Evolutionary conservation across 2,888 invertebrate genomes (phyloP), one percentile per base, ranked within the genome.

Genomic region (Netelia inedita): DNA sequence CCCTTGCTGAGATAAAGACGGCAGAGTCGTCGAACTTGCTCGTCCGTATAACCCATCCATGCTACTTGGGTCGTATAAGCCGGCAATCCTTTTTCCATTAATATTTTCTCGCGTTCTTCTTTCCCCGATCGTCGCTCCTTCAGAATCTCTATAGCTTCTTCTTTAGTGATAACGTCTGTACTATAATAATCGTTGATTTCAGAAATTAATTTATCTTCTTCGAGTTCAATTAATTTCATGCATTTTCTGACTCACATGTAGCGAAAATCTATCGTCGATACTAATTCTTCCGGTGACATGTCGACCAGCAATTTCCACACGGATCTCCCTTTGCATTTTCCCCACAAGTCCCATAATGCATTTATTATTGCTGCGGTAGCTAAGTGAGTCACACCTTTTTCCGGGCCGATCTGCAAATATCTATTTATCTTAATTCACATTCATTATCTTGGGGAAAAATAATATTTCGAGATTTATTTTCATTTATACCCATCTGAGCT

Each of bases 291-390:
- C 0, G 98, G 98, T 85, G 96, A 95, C 95, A 98, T 95, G 90
- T 98, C 98, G 0, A 95, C 95, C 1, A 98, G 94, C 0, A 98
- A 94, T 91, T 96, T 96, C 98, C 98, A 98, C 0, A 98, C 93
- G 0, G 98, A 98, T 93, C 98, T 98, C 50, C 95, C 95, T 92
- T 97, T 96, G 9, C 97, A 94, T 89, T 97, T 96, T 0, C 96
- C 98, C 98, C 98, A 98, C 74, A 98, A 94, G 93, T 98, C 98
- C 98, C 98, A 98, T 1, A 98, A 93, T 0, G 98, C 97, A 93
- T 98, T 98, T n/a, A 98, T 94, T 74, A 98, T 96, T 9, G 98
- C 98, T 0, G 98, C 98, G 1, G 96, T 96, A 0, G 98, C 98
- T 88, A 98, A 94, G 94, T 98, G 98, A 11, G 96, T 96, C 0